Evolutionary conservation across 2,888 invertebrate genomes (phyloP), one percentile per base, ranked within the genome.

Genomic region (Diarsia rubi): DNA sequence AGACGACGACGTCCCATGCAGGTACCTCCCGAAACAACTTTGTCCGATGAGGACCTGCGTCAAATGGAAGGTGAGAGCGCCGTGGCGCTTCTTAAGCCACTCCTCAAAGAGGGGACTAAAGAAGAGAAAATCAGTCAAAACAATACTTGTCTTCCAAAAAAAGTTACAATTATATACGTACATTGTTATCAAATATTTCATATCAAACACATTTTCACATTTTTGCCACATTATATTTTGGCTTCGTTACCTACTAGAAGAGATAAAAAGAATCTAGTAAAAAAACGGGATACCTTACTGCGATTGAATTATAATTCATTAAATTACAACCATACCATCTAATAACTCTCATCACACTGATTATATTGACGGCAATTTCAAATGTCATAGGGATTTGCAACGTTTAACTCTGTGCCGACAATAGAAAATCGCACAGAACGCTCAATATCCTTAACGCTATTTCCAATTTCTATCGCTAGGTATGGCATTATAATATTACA

Each of bases 201-300:
- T 70, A 59, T 64, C 0, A 78, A 78, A 70, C 5, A 47, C 47
- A 42, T 42, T n/a, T 60, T 37, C 37, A 37, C n/a, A 60, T 60
- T 60, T 62, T 77, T 52, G 24, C n/a, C 45, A 68, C 31, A n/a
- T 52, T 8, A n/a, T 66, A 37, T 37, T 60, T 60, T 77, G 12
- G 42, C 19, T 75, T 47, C 16, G n/a, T 8, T 54, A 54, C 0
- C 24, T 54, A 54, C 0, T 49, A 24, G 0, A 24, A 4, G 49
- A 67, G 67, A 47, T 59, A 75, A 75, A 54, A 63, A 59, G 59
- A 21, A 67, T 24, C 62, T 24, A 14, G 3, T 14, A 27, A 27
- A 67, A 47, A 19, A 5, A 16, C 54, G 16, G 9, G n/a, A 8
- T 27, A 37, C 37, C 8, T 8, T 31, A 24, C 21, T 49, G n/a